phyloP scores from a whole-genome alignment of 2,113 vertebrate species.

The Crocuta crocuta region DNA sequence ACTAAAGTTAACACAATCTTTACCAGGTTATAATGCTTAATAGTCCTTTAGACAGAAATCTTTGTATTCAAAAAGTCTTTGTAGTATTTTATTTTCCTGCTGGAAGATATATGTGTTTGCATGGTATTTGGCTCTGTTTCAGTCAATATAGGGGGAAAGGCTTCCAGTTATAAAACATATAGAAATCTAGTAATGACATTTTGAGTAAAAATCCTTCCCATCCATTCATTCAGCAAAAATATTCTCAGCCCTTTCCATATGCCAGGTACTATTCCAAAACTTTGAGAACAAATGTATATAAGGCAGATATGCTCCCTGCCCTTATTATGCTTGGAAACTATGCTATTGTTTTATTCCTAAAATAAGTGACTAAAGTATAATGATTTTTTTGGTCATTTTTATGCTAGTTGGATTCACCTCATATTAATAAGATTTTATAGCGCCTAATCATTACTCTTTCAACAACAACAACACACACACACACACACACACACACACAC shows the following conservation, averaged over 20 bases:
- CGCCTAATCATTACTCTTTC: not conserved
- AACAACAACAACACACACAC: not conserved
- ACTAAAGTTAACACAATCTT: not conserved
- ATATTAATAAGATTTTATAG: not conserved
- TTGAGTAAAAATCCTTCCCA: not conserved
- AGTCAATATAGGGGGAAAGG: not conserved
- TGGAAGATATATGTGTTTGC: not conserved
- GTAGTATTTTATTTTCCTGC: not conserved
- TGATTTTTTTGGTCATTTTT: not conserved
- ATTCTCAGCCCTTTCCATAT: not conserved
- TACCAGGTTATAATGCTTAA: not conserved
- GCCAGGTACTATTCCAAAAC: not conserved
- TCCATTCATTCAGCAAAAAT: not conserved
- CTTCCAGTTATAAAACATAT: not conserved
- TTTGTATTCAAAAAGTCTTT: not conserved
- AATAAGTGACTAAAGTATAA: not conserved
- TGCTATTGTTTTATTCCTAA: not conserved
- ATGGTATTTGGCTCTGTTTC: not conserved
- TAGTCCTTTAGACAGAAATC: not conserved
- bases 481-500: not conserved
- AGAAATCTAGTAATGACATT: not conserved
- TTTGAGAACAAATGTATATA: not conserved
- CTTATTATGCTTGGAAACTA: not conserved
- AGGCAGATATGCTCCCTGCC: not conserved
- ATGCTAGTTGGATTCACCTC: not conserved